These are phyloP conservation scores for Macrotus californicus DNA, from an alignment of 2,113 vertebrate genomes.

Conservation along the genomic window DNA sequence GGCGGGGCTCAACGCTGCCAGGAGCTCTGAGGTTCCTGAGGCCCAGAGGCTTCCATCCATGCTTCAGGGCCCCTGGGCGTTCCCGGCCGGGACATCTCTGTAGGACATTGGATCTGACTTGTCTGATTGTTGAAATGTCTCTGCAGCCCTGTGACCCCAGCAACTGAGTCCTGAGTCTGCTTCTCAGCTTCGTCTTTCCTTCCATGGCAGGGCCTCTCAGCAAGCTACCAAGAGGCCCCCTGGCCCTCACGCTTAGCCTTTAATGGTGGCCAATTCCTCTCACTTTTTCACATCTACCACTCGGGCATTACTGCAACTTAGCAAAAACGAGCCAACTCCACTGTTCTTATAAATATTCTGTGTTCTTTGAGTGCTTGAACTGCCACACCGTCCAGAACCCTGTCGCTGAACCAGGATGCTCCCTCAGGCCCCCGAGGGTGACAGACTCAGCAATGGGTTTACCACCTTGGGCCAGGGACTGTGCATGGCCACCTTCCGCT, in stretches of 20 bases:
- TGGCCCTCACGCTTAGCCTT: neutral
- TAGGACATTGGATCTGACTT: too few relatives aligned
- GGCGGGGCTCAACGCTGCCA: too few relatives aligned
- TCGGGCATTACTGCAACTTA: rapidly evolving
- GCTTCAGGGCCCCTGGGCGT: neutral
- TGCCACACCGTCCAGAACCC: too few relatives aligned
- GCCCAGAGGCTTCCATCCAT: rapidly evolving
- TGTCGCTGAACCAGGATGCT: rapidly evolving
- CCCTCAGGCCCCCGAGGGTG: neutral
- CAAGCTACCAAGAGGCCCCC: rapidly evolving
- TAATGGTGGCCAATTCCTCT: neutral
- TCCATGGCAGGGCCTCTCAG: rapidly evolving
- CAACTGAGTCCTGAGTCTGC: neutral
- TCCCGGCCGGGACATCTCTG: neutral
- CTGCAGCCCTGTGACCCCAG: neutral
- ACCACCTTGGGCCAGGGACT: neutral
- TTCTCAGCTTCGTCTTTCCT: neutral
- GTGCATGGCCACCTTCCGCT: neutral
- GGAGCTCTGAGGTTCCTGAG: neutral
- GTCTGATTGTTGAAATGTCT: neutral
- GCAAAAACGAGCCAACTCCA: neutral
- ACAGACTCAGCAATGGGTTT: too few relatives aligned
- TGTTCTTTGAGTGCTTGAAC: too few relatives aligned
- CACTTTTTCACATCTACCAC: rapidly evolving
- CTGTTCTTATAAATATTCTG: neutral